Conservation (phyloP, 2,888 invertebrate genomes). For the Parnassius orleans region DNA sequence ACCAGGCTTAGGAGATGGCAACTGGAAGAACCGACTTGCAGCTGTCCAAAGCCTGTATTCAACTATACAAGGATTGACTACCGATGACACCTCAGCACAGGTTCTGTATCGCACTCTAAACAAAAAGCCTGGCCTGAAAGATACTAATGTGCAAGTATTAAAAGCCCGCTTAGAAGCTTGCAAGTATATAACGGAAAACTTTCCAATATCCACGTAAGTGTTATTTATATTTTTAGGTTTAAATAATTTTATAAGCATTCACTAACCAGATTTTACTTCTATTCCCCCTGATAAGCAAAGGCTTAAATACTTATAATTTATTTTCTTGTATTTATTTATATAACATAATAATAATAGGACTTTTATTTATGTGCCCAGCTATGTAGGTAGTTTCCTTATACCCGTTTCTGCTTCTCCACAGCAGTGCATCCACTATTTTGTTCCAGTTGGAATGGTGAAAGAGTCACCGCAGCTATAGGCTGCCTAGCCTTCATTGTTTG, state of each 20-base stretch:
- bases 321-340: too few relatives aligned
- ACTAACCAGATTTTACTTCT: too few relatives aligned
- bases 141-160: constrained; percentile 95
- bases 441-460: too few relatives aligned
- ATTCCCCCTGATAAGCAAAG: too few relatives aligned
- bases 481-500: too few relatives aligned
- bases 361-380: too few relatives aligned
- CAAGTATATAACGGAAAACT: constrained; percentile 88
- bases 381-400: too few relatives aligned
- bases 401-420: too few relatives aligned
- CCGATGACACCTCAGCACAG: constrained; percentile 86
- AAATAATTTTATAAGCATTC: not conserved
- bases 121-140: constrained; percentile 93
- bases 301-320: too few relatives aligned
- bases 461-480: too few relatives aligned
- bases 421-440: too few relatives aligned
- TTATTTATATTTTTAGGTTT: not conserved
- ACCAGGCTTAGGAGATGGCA: constrained; percentile 85
- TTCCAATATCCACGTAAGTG: constrained; percentile 84
- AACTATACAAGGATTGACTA: constrained; percentile 82
- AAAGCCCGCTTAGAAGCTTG: constrained; percentile 91
- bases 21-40: constrained; percentile 92
- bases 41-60: constrained; percentile 87
- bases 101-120: constrained; percentile 86
- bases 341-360: too few relatives aligned